These are phyloP conservation scores for Calameuta pallipes DNA, from an alignment of 2,888 invertebrate species.

Conservation along the genomic window DNA sequence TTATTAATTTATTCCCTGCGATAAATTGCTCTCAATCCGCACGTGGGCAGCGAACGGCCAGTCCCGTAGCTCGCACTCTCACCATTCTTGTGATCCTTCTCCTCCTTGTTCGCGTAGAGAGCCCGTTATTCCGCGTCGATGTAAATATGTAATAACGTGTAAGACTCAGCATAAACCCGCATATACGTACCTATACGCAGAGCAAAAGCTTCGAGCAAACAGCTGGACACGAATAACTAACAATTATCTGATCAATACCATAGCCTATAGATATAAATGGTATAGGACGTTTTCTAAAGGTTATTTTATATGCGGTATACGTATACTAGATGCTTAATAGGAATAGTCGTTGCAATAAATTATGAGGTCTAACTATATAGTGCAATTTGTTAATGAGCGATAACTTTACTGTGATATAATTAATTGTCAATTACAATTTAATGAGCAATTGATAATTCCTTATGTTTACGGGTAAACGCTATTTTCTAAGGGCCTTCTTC, in stretches of 20 bases:
- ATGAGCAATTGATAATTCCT: background rate
- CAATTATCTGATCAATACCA: background rate
- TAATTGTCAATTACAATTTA: background rate
- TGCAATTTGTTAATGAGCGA: background rate
- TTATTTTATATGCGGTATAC: background rate
- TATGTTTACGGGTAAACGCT: background rate
- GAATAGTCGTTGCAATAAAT: background rate
- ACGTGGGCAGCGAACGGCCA: slow-evolving; percentile 39
- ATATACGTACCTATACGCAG: background rate
- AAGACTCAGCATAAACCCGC: background rate
- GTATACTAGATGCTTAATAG: background rate
- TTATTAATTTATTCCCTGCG: slow-evolving; percentile 47
- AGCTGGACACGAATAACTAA: background rate
- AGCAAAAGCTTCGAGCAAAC: background rate
- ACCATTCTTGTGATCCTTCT: background rate
- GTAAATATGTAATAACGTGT: slow-evolving; percentile 18
- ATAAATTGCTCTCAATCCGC: slow-evolving; percentile 46
- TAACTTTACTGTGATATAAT: background rate
- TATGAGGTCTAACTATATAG: background rate
- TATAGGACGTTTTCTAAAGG: background rate
- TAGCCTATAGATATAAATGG: background rate
- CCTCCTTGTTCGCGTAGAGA: background rate
- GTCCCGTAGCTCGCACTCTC: slow-evolving; percentile 20
- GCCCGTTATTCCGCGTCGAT: slow-evolving; percentile 26
- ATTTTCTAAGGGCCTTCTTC: background rate